A percentile compares a stretch with the other conserved stretches of the same genome.
Evolutionary conservation across 2,888 invertebrate species (phyloP).

Genomic region (Xanthia togata): DNA sequence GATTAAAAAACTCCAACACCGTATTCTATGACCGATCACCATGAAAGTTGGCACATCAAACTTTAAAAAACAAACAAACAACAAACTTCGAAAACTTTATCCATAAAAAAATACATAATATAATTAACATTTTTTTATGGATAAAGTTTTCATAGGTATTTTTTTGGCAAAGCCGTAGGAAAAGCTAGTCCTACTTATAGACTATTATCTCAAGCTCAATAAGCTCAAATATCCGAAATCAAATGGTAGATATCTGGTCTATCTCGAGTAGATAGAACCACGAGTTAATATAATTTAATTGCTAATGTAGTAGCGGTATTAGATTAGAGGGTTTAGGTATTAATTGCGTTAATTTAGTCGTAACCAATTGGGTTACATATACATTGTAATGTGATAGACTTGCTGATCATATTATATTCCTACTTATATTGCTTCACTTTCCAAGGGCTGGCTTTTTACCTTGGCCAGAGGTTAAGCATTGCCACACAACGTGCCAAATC

Average conservation of each 20-base stretch:
- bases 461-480: too few species aligned
- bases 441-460: too few species aligned
- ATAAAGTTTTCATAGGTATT: background rate
- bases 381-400: constrained; percentile 5
- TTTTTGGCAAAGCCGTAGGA: too few species aligned
- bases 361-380: background rate
- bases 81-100: too few species aligned
- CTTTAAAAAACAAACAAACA: too few species aligned
- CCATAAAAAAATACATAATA: too few species aligned
- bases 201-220: background rate
- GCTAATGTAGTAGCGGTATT: background rate
- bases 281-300: constrained; percentile 18
- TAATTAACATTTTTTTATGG: too few species aligned
- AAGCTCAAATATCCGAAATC: constrained; percentile 10
- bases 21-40: background rate
- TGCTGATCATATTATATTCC: background rate
- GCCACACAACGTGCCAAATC: too few species aligned
- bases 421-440: too few species aligned
- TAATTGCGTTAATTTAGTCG: constrained; percentile 2
- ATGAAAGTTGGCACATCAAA: background rate
- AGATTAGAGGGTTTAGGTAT: background rate
- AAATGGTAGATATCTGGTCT: too few species aligned
- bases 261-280: background rate
- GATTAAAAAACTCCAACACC: background rate
- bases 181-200: too few species aligned